Evolutionary conservation across 2,888 invertebrate species (phyloP), one percentile per base, ranked within the genome.

Genomic region (Spicauda simplicius): DNA sequence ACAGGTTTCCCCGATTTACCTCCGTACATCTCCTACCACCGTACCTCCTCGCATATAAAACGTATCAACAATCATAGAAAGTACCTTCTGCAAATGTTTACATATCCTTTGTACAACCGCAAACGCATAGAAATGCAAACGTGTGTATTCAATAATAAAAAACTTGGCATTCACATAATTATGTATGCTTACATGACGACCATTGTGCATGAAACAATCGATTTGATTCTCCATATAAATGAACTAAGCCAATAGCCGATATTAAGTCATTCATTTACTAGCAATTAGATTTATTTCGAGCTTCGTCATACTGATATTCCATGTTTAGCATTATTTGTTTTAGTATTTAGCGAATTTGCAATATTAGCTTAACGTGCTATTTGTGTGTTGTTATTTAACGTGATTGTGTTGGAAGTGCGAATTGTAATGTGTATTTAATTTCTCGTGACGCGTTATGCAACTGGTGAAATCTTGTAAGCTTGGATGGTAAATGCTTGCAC

Each of bases 171-270:
- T 48, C 48, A 48, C 16, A 16, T 16, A 48, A 48, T 16, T 48
- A 48, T 16, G 48, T 48, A 48, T 41, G 16, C 30, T 30, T 55
- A 57, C 19, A 14, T 41, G 57, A 37, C 57, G 18, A 41, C 57
- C 37, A 41, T 37, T 41, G 54, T 45, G 25, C 50, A 25, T 48
- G 14, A 62, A 54, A 62, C 62, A 62, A 62, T 62, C 41, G 54
- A 41, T 62, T 62, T 54, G 8, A 45, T 62, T 41, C 54, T 62
- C 54, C 62, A 62, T 41, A 41, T 57, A 62, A 54, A 18, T 8
- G 12, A 25, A 54, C n/a, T 62, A 54, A 18, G 54, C 12, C 25
- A 16, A 41, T 37, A 14, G 7, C 0, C 41, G 54, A 25, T 19
- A 57, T 57, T 57, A 33, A 56, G 56, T 57, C 20, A 57, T 57